Base-by-base conservation (phyloP, 2,113 vertebrate species). In the Oryzias celebensis region DNA sequence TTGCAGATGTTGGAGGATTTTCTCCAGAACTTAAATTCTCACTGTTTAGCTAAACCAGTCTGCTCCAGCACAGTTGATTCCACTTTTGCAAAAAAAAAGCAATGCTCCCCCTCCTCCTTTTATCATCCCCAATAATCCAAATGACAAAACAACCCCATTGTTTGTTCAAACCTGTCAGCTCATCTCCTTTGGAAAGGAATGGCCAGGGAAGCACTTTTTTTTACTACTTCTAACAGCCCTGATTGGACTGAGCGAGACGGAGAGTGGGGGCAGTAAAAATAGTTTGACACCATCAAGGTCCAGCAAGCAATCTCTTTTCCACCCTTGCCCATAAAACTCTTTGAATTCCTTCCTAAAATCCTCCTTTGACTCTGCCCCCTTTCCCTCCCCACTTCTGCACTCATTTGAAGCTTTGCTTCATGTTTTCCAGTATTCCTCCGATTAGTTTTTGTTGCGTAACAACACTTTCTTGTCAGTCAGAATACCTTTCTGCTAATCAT, bases 271-370 rank as follows among this genome's bases (percentile, higher is more conserved):
- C 81, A 84, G 83, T 92, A 91, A 92, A 91, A 92, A 89, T 89
- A 90, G 79, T 88, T 91, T 87, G 81, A 89, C 90, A 90, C 89
- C 83, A 89, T 89, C 71, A 83, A 88, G 82, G 88, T 85, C 84
- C 80, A 81, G 78, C 72, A 71, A 68, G 84, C 88, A 88, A 86
- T 87, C 83, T 86, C 79, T 83, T 78, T 75, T 77, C 78, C 51
- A 60, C 72, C 81, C 66, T 87, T 62, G 44, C 79, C 71, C 86
- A 89, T 90, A 91, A 92, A 91, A 78, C 85, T 78, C 84, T 80
- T 83, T 87, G 86, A 86, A 88, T 83, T 71, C 68, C 67, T 64
- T 78, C 62, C 77, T 75, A 68, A 80, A 65, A 52, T 55, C 52
- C 58, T 62, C 0, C 56, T n/a, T 41, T 17, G 23, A 2, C 62